Evolutionary conservation across 2,888 invertebrate genomes (phyloP).

Genomic region (Dryococelus australis): DNA sequence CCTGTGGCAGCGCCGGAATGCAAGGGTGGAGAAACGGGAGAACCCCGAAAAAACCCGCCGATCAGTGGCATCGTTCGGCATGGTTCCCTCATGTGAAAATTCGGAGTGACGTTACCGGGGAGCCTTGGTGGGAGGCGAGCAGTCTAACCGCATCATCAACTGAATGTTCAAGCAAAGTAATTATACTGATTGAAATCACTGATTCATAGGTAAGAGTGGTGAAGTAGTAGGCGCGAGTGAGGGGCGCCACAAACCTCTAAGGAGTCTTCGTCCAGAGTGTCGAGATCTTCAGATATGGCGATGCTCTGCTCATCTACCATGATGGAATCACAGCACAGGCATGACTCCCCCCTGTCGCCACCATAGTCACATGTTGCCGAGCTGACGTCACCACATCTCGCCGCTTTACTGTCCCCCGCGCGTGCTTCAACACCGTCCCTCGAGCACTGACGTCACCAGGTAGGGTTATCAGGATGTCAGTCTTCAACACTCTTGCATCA

Average conservation of each 20-base stretch:
- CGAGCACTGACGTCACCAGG: too few relatives aligned
- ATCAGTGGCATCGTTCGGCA: too few relatives aligned
- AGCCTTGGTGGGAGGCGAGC: too few relatives aligned
- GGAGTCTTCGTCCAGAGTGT: conserved; percentile 56
- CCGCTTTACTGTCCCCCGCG: neutral
- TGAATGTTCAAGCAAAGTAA: too few relatives aligned
- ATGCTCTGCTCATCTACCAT: conserved; percentile 51
- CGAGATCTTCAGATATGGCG: conserved; percentile 18
- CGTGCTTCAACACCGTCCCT: conserved; percentile 13
- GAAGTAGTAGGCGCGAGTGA: too few relatives aligned
- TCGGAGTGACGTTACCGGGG: too few relatives aligned
- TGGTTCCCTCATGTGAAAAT: too few relatives aligned
- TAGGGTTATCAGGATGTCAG: neutral
- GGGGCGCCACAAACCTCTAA: conserved; percentile 55
- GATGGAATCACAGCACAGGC: conserved; percentile 48
- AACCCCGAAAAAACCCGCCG: too few relatives aligned
- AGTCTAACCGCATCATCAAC: conserved; percentile 43
- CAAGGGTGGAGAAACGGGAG: too few relatives aligned
- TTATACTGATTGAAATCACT: too few relatives aligned
- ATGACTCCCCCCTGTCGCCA: conserved; percentile 18
- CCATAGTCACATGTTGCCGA: conserved; percentile 25
- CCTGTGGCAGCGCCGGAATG: too few relatives aligned
- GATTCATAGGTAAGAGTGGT: too few relatives aligned
- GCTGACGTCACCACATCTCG: neutral
- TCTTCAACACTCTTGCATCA: neutral